These are phyloP conservation scores for Nibea coibor DNA, from an alignment of 2,113 vertebrate species.

Conservation along the genomic window DNA sequence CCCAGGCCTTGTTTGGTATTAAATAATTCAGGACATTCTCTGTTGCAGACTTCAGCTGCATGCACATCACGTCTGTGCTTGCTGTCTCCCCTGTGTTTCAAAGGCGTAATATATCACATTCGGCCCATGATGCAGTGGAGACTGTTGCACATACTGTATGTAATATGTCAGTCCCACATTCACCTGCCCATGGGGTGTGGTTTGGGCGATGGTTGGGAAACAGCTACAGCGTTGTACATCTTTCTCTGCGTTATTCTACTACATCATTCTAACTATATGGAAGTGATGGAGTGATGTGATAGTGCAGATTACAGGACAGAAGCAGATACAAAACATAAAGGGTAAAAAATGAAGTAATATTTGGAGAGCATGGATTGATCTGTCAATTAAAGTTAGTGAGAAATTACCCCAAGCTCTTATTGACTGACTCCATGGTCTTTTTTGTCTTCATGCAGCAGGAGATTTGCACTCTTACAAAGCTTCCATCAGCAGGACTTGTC, in stretches of 20 bases:
- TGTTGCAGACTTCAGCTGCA: constrained; percentile 66
- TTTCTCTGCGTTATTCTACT: constrained; percentile 4
- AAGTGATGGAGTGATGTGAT: constrained; percentile 13
- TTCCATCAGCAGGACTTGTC: constrained; percentile 54
- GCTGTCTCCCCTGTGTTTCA: constrained; percentile 57
- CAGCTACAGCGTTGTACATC: constrained; percentile 22
- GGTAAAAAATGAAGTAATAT: background rate
- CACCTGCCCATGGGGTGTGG: constrained; percentile 61
- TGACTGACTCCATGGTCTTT: constrained; percentile 38
- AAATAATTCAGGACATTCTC: constrained; percentile 79
- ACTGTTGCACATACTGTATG: constrained; percentile 55
- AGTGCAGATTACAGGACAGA: background rate
- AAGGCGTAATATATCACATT: constrained; percentile 65
- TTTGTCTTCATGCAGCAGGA: constrained; percentile 53
- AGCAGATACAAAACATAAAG: constrained; percentile 1
- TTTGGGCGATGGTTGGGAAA: constrained; percentile 37
- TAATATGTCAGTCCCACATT: constrained; percentile 49
- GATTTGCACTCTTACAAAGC: constrained; percentile 48
- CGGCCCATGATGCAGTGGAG: constrained; percentile 54
- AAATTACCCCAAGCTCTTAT: constrained; percentile 55
- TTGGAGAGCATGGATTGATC: constrained; percentile 15
- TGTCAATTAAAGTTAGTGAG: constrained; percentile 29
- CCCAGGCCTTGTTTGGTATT: constrained; percentile 76
- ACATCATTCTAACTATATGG: background rate
- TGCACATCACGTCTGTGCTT: constrained; percentile 70